phyloP scores from a whole-genome alignment of 2,888 invertebrate genomes.

The Tetanocera ferruginea region DNA sequence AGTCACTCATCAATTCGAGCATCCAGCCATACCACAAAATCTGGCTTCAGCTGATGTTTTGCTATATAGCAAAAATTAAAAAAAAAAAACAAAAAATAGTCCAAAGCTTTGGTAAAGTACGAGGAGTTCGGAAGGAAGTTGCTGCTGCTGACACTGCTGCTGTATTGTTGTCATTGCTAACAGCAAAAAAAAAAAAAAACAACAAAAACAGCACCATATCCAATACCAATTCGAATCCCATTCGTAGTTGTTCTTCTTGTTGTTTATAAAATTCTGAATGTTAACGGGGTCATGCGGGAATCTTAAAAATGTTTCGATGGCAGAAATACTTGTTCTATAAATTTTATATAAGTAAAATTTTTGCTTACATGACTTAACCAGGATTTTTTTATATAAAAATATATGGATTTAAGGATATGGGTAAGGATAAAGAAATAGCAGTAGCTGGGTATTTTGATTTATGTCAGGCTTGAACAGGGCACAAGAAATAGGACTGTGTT shows the following conservation, averaged over 20 bases:
- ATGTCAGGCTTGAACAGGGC: background rate
- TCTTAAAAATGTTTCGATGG: background rate
- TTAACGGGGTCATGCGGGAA: slow-evolving; percentile 38
- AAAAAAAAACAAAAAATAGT: background rate
- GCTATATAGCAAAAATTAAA: background rate
- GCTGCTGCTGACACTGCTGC: background rate
- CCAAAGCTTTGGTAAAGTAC: background rate
- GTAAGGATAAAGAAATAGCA: background rate
- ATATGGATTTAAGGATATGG: background rate
- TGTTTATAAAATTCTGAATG: slow-evolving; percentile 14
- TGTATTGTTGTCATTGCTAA: slow-evolving; percentile 11
- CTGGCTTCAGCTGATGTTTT: background rate
- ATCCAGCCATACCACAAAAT: slow-evolving; percentile 16
- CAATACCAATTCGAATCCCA: background rate
- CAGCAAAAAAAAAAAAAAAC: background rate
- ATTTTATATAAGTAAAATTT: background rate
- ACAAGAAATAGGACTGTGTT: background rate
- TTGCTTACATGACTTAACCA: background rate
- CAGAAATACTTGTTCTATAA: background rate
- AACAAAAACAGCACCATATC: background rate
- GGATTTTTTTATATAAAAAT: background rate
- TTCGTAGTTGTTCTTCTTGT: background rate
- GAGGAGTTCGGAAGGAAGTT: slow-evolving; percentile 1
- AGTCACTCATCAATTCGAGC: slow-evolving; percentile 33
- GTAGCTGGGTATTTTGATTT: background rate